Base-by-base conservation (phyloP, 64 coral and sea anemone genomes). In the Porites lutea region DNA sequence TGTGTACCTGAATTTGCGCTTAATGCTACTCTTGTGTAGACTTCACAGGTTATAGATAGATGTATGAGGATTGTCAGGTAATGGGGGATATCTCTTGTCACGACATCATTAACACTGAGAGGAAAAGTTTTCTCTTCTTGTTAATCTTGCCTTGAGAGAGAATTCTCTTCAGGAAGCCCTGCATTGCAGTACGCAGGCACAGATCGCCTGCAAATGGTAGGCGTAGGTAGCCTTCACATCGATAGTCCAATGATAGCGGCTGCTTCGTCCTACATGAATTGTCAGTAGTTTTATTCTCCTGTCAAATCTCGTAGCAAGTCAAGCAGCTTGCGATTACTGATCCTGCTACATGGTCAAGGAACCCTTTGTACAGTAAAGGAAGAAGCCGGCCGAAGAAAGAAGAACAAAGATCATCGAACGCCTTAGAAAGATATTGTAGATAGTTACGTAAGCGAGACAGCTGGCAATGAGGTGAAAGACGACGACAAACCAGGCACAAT, bases 131-230 rank as follows among this genome's bases (percentile, higher is more conserved):
- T 47, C 48, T 77, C 48, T 77, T 18, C 49, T 52, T 54, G 74
- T 77, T 51, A 77, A 52, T 51, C 13, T 51, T 52, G 48, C 74
- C 74, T 77, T 52, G 74, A 6, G 15, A 49, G 27, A 37, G 27
- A 37, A 37, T 37, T 37, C 27, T 37, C 27, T 37, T 37, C 27
- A 37, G 27, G 27, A 37, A 37, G 27, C 27, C 27, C 27, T 37
- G 27, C 27, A 37, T 37, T 37, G 27, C 27, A 37, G 27, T 10
- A 70, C 66, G 66, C 66, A 70, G 66, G 66, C 66, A 21, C 66
- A 70, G 66, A 70, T 70, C 66, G 66, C 27, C 66, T 70, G 27
- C 66, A 20, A 23, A 70, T 70, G 62, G 66, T 70, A 70, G 66
- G 66, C 66, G 66, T 21, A 70, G 19, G 66, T 70, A 70, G 66